These are phyloP conservation scores for Physella acuta DNA, from an alignment of 1,140 invertebrate genomes.

Conservation along the genomic window DNA sequence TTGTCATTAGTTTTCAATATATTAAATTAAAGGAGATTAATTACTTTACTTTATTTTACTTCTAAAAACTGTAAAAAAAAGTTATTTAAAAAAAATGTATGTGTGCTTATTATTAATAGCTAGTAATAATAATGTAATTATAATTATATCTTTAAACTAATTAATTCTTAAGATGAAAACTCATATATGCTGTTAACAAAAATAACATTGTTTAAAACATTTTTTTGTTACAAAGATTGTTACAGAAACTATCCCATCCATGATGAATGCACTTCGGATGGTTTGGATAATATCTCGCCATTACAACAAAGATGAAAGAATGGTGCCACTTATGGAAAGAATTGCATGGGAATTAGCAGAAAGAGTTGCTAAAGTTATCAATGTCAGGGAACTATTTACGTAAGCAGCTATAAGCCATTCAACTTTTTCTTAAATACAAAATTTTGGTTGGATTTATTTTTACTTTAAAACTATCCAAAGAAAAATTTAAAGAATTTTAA, in stretches of 20 bases:
- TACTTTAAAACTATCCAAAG: background rate
- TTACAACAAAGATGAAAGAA: conserved; percentile 68
- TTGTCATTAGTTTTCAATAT: too few species aligned
- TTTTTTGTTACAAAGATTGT: conserved; percentile 37
- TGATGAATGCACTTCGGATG: conserved; percentile 75
- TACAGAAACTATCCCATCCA: conserved; percentile 70
- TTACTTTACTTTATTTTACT: too few species aligned
- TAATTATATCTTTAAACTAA: too few species aligned
- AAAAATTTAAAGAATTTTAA: conserved; percentile 3
- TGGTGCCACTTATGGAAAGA: conserved; percentile 77
- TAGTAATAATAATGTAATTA: too few species aligned
- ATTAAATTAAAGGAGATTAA: too few species aligned
- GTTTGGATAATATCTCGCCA: conserved; percentile 62
- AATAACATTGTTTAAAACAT: background rate
- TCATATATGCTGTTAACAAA: background rate
- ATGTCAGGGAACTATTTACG: conserved; percentile 72
- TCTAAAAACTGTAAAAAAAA: too few species aligned
- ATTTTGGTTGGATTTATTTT: background rate
- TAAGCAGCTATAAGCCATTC: conserved; percentile 36
- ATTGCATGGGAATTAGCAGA: conserved; percentile 79
- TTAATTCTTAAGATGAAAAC: too few species aligned
- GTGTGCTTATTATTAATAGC: too few species aligned
- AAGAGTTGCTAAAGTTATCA: conserved; percentile 73
- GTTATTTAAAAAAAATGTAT: too few species aligned
- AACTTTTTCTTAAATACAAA: too few species aligned